A percentile compares a stretch with the other conserved stretches of the same genome.
Conservation (phyloP, 2,113 vertebrate species). For the Egretta garzetta region DNA sequence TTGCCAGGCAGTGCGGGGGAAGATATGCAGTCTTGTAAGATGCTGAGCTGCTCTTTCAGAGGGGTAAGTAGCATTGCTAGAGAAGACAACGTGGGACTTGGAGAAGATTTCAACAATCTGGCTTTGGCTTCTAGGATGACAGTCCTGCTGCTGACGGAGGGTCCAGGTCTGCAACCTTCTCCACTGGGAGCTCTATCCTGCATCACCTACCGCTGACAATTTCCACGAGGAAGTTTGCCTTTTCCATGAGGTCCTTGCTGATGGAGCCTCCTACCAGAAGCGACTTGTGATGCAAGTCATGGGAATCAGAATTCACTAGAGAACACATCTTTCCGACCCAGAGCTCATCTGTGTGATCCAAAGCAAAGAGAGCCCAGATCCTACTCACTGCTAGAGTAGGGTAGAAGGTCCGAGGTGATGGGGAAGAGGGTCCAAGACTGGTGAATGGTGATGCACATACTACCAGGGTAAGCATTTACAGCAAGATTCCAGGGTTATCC, state of each 20-base stretch:
- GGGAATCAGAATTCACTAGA: background rate
- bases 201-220: background rate
- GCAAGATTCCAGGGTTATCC: background rate
- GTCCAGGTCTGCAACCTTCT: background rate
- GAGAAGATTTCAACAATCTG: background rate
- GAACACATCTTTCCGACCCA: background rate
- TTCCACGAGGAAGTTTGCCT: background rate
- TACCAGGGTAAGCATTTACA: background rate
- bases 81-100: background rate
- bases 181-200: background rate
- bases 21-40: background rate
- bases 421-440: background rate
- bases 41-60: background rate
- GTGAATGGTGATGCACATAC: background rate
- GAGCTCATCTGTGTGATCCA: background rate
- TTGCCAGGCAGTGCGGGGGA: background rate
- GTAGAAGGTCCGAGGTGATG: background rate
- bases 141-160: background rate
- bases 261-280: background rate
- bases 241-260: background rate
- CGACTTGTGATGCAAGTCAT: background rate
- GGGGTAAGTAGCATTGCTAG: background rate
- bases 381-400: background rate
- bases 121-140: background rate
- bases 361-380: background rate